Evolutionary conservation across 2,113 vertebrate genomes (phyloP), one percentile per base, ranked within the genome.

Genomic region (Bothrops jararaca): DNA sequence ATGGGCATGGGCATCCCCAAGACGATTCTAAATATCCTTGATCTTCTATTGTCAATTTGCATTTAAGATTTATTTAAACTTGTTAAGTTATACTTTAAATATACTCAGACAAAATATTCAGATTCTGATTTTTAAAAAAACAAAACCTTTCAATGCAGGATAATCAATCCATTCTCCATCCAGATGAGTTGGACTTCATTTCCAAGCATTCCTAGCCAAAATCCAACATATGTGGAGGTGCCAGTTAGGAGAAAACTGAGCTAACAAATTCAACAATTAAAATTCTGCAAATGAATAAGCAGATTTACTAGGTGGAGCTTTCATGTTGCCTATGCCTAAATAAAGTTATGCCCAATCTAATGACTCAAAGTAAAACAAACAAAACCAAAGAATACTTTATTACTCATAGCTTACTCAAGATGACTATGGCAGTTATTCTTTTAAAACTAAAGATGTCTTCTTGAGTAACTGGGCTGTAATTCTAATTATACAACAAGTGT

Each of bases 361-460:
- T 11, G 90, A 93, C 87, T 56, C 85, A 56, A 54, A 94, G 87
- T 42, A 20, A 52, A 90, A 26, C 29, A 88, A 92, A 88, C 60
- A 88, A 54, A 52, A 86, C 69, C 5, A 0, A 29, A 91, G 85
- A 87, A 74, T 24, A 42, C 60, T 92, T 91, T 29, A 89, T 18
- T 45, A 90, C 42, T 20, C 45, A 89, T 53, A 93, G 90, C 86
- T 94, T 93, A 80, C 58, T 95, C 91, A 91, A 91, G 92, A 96
- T 3, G 15, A 94, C 95, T 89, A 80, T 5, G 42, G 94, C 92
- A 95, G 91, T 92, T 95, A 89, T 87, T 91, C 93, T 87, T 1
- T 57, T 53, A 95, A 95, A 97, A 96, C 91, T 90, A 39, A 97
- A 95, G 93, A 93, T 9, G 89, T 91, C 95, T 94, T 94, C 96